A percentile compares a stretch with the other conserved stretches of the same genome.
These are phyloP conservation scores for Sterna hirundo DNA, from an alignment of 2,113 vertebrate genomes.

Conservation along the genomic window DNA sequence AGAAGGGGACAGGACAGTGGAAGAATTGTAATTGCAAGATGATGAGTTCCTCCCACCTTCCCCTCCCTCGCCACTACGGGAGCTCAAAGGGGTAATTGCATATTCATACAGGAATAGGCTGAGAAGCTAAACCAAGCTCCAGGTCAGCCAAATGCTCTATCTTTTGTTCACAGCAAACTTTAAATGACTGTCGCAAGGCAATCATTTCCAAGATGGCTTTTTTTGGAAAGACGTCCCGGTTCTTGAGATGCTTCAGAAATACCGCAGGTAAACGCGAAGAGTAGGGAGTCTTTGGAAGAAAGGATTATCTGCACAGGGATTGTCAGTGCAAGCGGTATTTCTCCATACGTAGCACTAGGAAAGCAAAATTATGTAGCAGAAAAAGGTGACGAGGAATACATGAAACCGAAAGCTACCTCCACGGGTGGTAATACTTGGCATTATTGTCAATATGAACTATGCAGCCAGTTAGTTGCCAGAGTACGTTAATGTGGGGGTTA, in stretches of 20 bases:
- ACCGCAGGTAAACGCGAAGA: background rate
- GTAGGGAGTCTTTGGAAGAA: background rate
- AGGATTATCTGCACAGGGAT: background rate
- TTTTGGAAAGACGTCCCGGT: background rate
- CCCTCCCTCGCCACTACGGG: background rate
- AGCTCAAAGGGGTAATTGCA: slow-evolving; percentile 10
- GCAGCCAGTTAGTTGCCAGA: background rate
- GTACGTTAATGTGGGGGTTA: background rate
- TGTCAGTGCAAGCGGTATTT: background rate
- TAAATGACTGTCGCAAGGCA: background rate
- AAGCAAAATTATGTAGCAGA: background rate
- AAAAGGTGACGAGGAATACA: background rate
- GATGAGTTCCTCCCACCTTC: background rate
- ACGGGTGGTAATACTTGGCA: background rate
- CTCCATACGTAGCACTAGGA: background rate
- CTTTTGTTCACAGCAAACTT: slow-evolving; percentile 14
- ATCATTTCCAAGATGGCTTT: background rate
- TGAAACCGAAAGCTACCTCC: background rate
- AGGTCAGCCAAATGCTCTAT: background rate
- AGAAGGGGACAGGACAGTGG: background rate
- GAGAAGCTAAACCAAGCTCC: background rate
- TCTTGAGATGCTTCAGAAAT: background rate
- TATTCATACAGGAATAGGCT: background rate
- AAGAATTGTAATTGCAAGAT: background rate
- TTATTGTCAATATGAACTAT: background rate